These are phyloP conservation scores for Rotaria macrura DNA, from an alignment of 2,888 invertebrate species.

Conservation along the genomic window DNA sequence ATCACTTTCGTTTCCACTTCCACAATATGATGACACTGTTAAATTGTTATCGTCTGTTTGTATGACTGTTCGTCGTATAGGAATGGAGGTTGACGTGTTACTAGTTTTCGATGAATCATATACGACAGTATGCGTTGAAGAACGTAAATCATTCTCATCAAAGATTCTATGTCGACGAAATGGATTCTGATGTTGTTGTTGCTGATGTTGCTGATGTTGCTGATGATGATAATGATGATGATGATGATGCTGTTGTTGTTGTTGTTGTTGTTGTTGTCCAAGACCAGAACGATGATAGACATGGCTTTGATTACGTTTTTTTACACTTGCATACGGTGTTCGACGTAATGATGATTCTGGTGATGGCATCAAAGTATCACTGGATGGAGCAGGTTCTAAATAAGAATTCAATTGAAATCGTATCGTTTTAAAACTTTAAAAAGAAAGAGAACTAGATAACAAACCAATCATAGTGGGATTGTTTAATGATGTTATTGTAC, in stretches of 20 bases:
- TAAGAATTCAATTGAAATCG: too few relatives aligned
- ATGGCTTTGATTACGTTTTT: neutral
- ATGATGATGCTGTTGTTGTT: too few relatives aligned
- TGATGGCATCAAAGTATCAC: neutral
- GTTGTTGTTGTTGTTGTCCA: neutral
- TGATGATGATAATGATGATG: neutral
- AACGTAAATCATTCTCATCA: neutral
- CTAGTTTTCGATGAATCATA: neutral
- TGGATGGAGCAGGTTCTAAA: neutral
- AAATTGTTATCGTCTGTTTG: neutral
- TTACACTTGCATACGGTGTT: neutral
- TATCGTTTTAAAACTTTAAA: too few relatives aligned
- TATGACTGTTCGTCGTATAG: neutral
- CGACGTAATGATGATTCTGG: neutral
- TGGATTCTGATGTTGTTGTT: neutral
- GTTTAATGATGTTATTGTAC: neutral
- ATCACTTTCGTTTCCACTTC: constrained; percentile 15
- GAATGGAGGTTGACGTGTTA: neutral
- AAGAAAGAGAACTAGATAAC: too few relatives aligned
- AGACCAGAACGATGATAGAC: neutral
- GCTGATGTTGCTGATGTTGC: neutral
- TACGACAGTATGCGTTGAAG: neutral
- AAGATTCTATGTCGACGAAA: neutral
- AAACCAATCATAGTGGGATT: neutral
- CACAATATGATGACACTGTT: neutral